These are phyloP conservation scores for Lepidurus couesii DNA, from an alignment of 1,140 invertebrate species.

Conservation along the genomic window DNA sequence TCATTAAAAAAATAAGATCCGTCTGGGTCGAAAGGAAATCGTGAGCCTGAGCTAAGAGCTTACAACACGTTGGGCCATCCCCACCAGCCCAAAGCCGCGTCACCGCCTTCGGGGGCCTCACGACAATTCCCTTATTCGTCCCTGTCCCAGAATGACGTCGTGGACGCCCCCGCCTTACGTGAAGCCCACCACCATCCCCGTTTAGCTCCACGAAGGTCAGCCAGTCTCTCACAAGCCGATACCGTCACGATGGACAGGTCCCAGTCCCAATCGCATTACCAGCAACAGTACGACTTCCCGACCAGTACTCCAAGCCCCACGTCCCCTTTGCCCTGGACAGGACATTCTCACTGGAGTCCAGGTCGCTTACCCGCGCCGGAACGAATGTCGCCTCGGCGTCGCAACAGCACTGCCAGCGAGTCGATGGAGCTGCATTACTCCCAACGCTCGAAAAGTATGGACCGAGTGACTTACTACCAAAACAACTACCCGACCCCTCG, in stretches of 20 bases:
- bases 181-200: neutral
- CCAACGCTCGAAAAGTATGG: slow-evolving; percentile 2
- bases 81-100: neutral
- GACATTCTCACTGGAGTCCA: neutral
- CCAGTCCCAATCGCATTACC: neutral
- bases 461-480: neutral
- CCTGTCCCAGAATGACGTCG: neutral
- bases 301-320: neutral
- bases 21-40: slow-evolving; percentile 13
- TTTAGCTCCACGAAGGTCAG: slow-evolving; percentile 34
- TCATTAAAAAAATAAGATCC: neutral
- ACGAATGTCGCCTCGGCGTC: neutral
- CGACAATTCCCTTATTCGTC: neutral
- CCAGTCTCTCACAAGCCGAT: slow-evolving; percentile 34
- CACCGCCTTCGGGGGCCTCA: neutral
- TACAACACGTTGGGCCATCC: slow-evolving; percentile 17
- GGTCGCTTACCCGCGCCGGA: neutral
- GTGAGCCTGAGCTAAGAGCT: neutral
- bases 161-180: slow-evolving; percentile 1
- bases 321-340: neutral
- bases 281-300: neutral
- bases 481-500: slow-evolving; percentile 22
- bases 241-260: slow-evolving; percentile 18
- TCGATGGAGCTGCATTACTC: slow-evolving; percentile 6
- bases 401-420: neutral